phyloP scores from a whole-genome alignment of 2,797 vertebrate species.

The Xenops minutus region DNA sequence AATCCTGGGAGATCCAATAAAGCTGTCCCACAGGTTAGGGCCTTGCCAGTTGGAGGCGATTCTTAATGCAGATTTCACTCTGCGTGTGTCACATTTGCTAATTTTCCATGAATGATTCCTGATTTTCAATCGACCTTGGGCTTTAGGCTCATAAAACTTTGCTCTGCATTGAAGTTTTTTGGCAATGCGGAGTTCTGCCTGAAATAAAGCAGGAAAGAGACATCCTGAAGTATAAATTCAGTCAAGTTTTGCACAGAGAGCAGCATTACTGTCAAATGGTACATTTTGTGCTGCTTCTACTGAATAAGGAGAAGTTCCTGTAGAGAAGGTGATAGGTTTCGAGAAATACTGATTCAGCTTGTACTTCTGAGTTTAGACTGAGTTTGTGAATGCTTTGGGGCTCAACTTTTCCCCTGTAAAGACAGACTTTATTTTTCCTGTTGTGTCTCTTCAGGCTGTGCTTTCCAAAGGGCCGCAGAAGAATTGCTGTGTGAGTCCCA shows the following conservation, averaged over 20 bases:
- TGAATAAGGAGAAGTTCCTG: not conserved
- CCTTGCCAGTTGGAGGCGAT: conserved; percentile 16
- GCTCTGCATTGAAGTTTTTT: conserved; percentile 12
- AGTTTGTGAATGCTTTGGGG: not conserved
- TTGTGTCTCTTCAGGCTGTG: conserved; percentile 11
- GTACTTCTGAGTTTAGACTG: not conserved
- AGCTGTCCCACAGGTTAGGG: conserved; percentile 25
- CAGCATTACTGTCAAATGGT: not conserved
- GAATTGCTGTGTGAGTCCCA: not conserved
- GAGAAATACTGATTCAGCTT: not conserved
- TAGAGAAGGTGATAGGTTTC: not conserved
- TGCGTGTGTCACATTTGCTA: not conserved
- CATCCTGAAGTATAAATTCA: not conserved
- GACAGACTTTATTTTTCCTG: not conserved
- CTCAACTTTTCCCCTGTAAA: not conserved
- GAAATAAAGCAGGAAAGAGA: conserved; percentile 11
- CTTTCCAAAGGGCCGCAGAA: not conserved
- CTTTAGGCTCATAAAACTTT: conserved; percentile 43
- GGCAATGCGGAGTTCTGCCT: not conserved
- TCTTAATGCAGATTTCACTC: conserved; percentile 31
- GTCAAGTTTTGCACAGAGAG: not conserved
- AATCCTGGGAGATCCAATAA: conserved; percentile 40
- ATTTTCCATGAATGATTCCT: conserved; percentile 59
- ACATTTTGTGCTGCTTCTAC: not conserved
- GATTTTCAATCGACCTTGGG: conserved; percentile 50